Base-by-base conservation (phyloP, 2,888 invertebrate genomes). In the Kryphioiulus occultus region DNA sequence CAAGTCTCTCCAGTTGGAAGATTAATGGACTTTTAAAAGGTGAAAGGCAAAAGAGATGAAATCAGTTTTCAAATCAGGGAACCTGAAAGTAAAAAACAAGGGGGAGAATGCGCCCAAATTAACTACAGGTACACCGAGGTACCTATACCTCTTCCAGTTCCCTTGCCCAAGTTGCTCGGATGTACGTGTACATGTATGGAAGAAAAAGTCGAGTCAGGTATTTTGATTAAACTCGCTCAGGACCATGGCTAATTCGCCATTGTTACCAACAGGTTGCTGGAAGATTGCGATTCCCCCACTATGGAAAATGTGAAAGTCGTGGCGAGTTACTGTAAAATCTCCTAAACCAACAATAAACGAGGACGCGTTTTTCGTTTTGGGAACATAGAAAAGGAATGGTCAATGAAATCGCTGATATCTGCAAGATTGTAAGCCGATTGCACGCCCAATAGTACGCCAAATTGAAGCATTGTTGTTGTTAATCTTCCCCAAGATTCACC, bases 11-110 rank as follows among this genome's bases (percentile, higher is more conserved):
- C 78, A 78, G 78, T 78, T 78, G 78, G 78, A 78, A 78, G 78
- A 78, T 78, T 78, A 78, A 78, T 78, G 78, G 78, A 78, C 78
- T 78, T 78, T 78, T 78, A 78, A 78, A 78, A 78, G 78, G 78
- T 78, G 78, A 78, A 78, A 78, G 78, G 78, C 78, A 78, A 78
- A 78, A 78, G 78, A 78, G 78, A 78, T 78, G 78, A 78, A 78
- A 78, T 78, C 78, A 26, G 78, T 78, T 78, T 78, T 78, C 78
- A 78, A 78, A 78, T 78, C 78, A 78, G 78, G 78, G 78, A 78
- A 78, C 78, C 78, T 78, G 78, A 30, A 78, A 78, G 78, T 78
- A 78, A 78, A 78, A 78, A 78, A 78, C 78, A 78, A 78, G 78
- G 78, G 78, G 78, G 78, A 78, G 78, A 78, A 78, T 78, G 78